A percentile compares a stretch with the other conserved stretches of the same genome.
phyloP scores from a whole-genome alignment of 2,888 invertebrate genomes.

The Cartodere bifasciata region DNA sequence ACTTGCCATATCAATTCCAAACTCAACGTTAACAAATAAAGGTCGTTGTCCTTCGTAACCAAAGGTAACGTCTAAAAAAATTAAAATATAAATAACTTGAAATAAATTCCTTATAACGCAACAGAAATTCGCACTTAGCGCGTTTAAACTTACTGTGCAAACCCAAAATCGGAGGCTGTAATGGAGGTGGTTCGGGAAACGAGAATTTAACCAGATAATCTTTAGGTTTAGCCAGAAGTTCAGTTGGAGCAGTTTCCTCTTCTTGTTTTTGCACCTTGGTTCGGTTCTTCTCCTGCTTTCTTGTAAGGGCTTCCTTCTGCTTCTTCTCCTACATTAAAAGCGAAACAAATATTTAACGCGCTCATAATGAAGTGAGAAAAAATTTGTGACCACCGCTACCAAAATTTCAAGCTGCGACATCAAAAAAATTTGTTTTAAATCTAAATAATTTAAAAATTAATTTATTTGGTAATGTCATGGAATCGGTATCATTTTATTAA shows the following conservation, averaged over 20 bases:
- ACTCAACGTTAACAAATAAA: constrained; percentile 76
- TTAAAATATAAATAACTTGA: constrained; percentile 7
- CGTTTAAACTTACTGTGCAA: constrained; percentile 68
- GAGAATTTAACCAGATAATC: constrained; percentile 97
- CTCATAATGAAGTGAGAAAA: constrained; percentile 2
- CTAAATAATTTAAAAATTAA: no score
- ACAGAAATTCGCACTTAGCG: no score
- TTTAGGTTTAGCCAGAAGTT: constrained; percentile 77
- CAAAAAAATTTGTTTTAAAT: no score
- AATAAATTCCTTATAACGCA: no score
- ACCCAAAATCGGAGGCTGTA: constrained; percentile 95
- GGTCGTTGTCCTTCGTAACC: constrained; percentile 69
- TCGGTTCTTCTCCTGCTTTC: constrained; percentile 86
- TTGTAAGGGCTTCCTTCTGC: constrained; percentile 78
- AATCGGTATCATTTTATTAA: no score
- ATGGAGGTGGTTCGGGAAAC: constrained; percentile 92
- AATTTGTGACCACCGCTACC: no score
- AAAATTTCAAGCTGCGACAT: no score
- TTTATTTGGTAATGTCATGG: no score
- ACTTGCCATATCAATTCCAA: constrained; percentile 88
- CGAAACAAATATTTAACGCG: constrained; percentile 7
- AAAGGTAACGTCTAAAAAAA: constrained; percentile 66
- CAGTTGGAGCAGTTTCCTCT: constrained; percentile 66
- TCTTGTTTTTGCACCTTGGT: constrained; percentile 69
- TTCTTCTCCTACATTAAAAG: constrained; percentile 60